Evolutionary conservation across 1,140 invertebrate species (phyloP), one percentile per base, ranked within the genome.

Genomic region (Dendrolimus kikuchii): DNA sequence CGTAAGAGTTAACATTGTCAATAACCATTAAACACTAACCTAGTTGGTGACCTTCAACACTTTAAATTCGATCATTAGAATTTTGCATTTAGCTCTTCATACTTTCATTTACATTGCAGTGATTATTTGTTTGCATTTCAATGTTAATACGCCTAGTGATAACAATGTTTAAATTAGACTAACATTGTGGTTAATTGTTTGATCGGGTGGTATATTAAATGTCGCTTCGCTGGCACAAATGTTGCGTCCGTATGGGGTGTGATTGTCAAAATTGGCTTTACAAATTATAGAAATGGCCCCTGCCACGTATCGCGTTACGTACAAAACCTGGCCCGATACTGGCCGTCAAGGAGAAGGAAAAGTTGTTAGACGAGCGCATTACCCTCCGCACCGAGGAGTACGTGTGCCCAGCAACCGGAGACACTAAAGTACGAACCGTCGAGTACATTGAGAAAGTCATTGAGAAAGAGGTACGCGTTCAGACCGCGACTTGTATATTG

Each of bases 401-500:
- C 87, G 83, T 95, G 67, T 95, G 95, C 87, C 94, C 95, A 68
- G 87, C 91, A 60, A 95, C 94, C 58, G 95, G 95, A 68, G 93
- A 94, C 84, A 91, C 91, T 80, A 93, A 93, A 88, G 92, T 97
- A 65, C 90, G 95, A 89, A 97, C 95, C 54, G 91, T 96, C 81
- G 94, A 96, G 91, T 95, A 95, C 89, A 93, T 96, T 89, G 95
- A 97, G 90, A 96, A 96, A 91, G 92, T 95, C 84, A 95, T 97
- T 88, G 95, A 97, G 88, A 95, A 94, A 91, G 95, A 97, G 95
- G 95, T 97, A 95, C 84, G 84, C 67, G 72, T 68, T 57, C n/a
- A 52, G 44, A 46, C 55, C 67, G 69, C 74, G 68, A 72, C 53
- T 68, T 83, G 77, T 83, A 79, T 59, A 79, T 81, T 68, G 62